Evolutionary conservation across 23 tunicate genomes (phyloP).

Genomic region (Trididemnum clinides): DNA sequence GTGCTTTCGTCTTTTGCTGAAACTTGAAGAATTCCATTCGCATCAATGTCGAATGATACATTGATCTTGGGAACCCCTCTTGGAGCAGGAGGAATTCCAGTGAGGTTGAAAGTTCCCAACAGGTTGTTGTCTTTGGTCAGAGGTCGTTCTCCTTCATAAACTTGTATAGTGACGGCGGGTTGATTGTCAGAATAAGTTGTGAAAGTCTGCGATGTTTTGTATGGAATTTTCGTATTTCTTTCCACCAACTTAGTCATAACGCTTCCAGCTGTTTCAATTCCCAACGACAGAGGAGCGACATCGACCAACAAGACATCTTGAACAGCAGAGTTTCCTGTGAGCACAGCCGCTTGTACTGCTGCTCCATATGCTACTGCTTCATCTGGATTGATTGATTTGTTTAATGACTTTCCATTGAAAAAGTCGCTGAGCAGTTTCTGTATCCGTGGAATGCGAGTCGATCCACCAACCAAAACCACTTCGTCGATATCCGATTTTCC

Average conservation of each 20-base stretch:
- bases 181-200: conserved; percentile 85
- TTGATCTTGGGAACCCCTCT: conserved; percentile 74
- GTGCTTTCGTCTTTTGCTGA: conserved; percentile 74
- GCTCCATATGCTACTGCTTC: conserved; percentile 99
- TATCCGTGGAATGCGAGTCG: conserved; percentile 89
- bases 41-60: conserved; percentile 76
- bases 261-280: conserved; percentile 84
- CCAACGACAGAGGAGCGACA: conserved; percentile 72
- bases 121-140: conserved; percentile 84
- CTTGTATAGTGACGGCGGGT: conserved; percentile 73
- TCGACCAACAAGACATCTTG: conserved; percentile 61
- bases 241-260: conserved; percentile 73
- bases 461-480: conserved; percentile 96
- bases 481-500: conserved; percentile 85
- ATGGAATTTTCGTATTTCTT: conserved; percentile 67
- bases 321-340: conserved; percentile 62
- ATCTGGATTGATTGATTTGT: conserved; percentile 96
- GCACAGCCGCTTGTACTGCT: conserved; percentile 95
- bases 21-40: conserved; percentile 74
- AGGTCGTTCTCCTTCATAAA: conserved; percentile 84
- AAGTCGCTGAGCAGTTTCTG: conserved; percentile 88
- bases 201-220: conserved; percentile 60
- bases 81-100: conserved; percentile 81
- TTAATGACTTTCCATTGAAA: conserved; percentile 92
- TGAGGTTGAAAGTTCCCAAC: conserved; percentile 67